Base-by-base conservation (phyloP, 2,888 invertebrate species). In the Matsumyia berberina region DNA sequence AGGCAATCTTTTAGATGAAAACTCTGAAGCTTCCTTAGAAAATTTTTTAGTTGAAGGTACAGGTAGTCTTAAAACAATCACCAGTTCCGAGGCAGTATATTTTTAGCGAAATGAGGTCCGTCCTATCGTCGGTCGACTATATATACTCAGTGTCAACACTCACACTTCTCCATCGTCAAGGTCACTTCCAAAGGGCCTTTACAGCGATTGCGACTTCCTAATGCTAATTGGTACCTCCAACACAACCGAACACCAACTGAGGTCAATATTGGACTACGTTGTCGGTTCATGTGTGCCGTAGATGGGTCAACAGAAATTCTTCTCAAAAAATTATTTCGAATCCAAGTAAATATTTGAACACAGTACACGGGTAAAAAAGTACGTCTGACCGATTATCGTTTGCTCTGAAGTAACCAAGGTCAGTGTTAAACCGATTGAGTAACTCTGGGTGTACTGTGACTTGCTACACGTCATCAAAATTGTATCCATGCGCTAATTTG, bases 321-420 rank as follows among this genome's bases (percentile, higher is more conserved):
- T 42, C 39, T n/a, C n/a, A 12, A 19, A 66, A 66, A 51, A 6
- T 39, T 5, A 24, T 67, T 58, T 67, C 1, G 37, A 29, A 11
- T 44, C 35, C 5, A 33, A 19, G 53, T 81, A 60, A 81, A 81
- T 76, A 81, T 81, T 81, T 64, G 31, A 12, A 6, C 6, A 49
- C 31, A 9, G 42, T 62, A 15, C 5, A 39, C 39, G 74, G 9
- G 37, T 31, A 19, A 24, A 35, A 73, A 46, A 55, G 29, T 66
- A 29, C 49, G 39, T 60, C 51, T 44, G 44, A 62, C 39, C 17
- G 44, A 62, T 60, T 39, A 62, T 51, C 53, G 31, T 5, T 11
- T 31, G n/a, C 3, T 15, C 9, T 7, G 19, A 57, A 37, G 35
- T 39, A 44, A 46, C 60, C 60, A 74, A 15, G 67, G 74, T 57